phyloP scores from a whole-genome alignment of 2,113 vertebrate species.

The Anguilla japonica region DNA sequence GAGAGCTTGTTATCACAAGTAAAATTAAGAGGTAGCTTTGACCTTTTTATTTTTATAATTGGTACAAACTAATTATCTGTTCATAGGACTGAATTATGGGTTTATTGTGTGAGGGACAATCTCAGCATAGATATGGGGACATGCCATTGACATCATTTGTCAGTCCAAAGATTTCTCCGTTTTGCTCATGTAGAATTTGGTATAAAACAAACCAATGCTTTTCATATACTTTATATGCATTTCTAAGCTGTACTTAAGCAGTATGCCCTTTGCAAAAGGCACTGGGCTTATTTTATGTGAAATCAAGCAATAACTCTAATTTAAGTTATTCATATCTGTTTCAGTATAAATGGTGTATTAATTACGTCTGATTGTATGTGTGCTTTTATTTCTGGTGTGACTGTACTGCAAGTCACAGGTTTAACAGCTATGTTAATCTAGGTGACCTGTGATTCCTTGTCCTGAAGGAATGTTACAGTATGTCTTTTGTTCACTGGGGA shows the following conservation, averaged over 20 bases:
- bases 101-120: neutral
- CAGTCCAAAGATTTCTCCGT: neutral
- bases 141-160: neutral
- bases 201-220: neutral
- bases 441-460: neutral
- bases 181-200: neutral
- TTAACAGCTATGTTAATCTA: neutral
- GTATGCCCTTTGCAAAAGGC: neutral
- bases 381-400: neutral
- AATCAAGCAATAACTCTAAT: conserved; percentile 18
- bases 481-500: neutral
- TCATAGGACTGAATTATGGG: neutral
- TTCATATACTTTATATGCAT: neutral
- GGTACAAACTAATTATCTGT: neutral
- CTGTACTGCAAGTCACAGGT: neutral
- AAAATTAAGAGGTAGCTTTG: neutral
- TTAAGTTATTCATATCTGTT: conserved; percentile 3
- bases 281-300: neutral
- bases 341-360: conserved; percentile 21
- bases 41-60: neutral
- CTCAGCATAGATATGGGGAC: neutral
- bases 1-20: neutral
- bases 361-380: neutral
- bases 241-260: conserved; percentile 10
- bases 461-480: neutral